Percentiles rank a stretch among this genome's conserved stretches.
These are phyloP conservation scores for Centrocercus urophasianus DNA, from an alignment of 2,113 vertebrate species.

Conservation along the genomic window DNA sequence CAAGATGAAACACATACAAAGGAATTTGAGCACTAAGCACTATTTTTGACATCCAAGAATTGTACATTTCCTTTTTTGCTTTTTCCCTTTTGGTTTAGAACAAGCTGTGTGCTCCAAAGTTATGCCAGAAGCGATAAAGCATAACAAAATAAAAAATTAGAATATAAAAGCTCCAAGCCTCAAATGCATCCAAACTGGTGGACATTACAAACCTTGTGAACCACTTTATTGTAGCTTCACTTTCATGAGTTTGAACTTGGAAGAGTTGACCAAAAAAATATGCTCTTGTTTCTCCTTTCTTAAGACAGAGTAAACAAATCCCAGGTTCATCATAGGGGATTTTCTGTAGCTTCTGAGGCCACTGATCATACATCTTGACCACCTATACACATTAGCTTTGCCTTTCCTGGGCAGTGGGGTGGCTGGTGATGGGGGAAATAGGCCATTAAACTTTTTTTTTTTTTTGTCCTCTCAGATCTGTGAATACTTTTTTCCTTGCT, in stretches of 20 bases:
- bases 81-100: background rate
- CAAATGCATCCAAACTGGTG: rapidly evolving
- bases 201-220: background rate
- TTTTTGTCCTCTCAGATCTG: background rate
- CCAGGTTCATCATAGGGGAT: background rate
- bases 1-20: background rate
- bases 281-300: background rate
- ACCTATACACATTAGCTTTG: rapidly evolving
- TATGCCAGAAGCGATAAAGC: background rate
- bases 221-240: background rate
- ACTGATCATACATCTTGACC: background rate
- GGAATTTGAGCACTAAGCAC: background rate
- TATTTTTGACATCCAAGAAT: background rate
- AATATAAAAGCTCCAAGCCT: background rate
- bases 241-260: background rate
- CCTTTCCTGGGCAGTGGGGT: background rate
- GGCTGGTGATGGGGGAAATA: background rate
- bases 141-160: background rate
- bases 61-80: background rate
- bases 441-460: background rate
- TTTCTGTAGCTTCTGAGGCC: background rate
- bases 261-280: background rate
- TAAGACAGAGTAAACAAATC: background rate
- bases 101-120: background rate
- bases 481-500: background rate